Conservation (phyloP, 2,888 invertebrate species). For the Dicyrtomina minuta region DNA sequence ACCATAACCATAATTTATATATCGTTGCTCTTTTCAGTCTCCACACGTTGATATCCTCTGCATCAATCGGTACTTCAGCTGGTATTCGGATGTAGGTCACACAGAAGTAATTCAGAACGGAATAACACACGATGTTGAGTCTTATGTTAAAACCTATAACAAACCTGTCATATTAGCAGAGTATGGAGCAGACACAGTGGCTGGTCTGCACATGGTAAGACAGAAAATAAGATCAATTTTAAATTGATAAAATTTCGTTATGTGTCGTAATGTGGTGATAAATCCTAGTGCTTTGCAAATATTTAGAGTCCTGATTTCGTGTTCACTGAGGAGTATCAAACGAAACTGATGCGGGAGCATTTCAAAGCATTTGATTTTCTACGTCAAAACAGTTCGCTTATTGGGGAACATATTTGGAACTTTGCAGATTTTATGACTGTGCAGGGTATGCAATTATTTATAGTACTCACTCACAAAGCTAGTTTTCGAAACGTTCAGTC, state of each 20-base stretch:
- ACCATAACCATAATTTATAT: too few species aligned
- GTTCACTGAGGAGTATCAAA: constrained; percentile 67
- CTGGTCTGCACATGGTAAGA: constrained; percentile 83
- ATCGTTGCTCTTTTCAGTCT: too few species aligned
- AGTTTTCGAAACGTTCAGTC: too few species aligned
- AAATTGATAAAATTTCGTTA: too few species aligned
- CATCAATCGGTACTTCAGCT: constrained; percentile 93
- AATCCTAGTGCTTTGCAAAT: too few species aligned
- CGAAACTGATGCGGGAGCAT: constrained; percentile 60
- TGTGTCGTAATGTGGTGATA: too few species aligned
- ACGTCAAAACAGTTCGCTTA: constrained; percentile 56
- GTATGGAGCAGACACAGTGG: constrained; percentile 92
- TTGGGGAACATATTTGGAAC: constrained; percentile 69
- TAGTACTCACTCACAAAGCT: too few species aligned
- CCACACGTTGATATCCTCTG: constrained; percentile 81
- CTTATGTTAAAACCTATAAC: constrained; percentile 77
- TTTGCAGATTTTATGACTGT: constrained; percentile 68
- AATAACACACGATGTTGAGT: constrained; percentile 73
- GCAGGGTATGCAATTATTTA: too few species aligned
- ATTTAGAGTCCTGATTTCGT: constrained; percentile 61
- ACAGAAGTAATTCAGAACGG: constrained; percentile 71
- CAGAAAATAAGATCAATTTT: not conserved
- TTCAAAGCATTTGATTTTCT: constrained; percentile 63
- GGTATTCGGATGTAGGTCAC: constrained; percentile 86
- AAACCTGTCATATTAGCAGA: constrained; percentile 92